These are phyloP conservation scores for Riparia riparia DNA, from an alignment of 2,113 vertebrate genomes.

Conservation along the genomic window DNA sequence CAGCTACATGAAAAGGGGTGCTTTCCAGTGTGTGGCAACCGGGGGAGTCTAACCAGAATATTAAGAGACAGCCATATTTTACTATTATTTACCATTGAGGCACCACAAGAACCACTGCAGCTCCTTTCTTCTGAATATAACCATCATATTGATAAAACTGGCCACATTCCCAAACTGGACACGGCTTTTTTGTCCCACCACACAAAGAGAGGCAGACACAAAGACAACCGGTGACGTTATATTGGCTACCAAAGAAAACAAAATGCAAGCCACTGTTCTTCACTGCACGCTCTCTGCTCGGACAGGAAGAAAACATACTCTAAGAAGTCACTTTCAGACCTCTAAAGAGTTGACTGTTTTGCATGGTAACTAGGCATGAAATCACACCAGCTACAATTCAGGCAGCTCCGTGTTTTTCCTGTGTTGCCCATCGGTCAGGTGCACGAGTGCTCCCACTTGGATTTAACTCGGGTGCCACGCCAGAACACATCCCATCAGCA, in stretches of 20 bases:
- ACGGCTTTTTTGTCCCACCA: slow-evolving; percentile 25
- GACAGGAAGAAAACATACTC: slow-evolving; percentile 30
- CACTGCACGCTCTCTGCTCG: neutral
- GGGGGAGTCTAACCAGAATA: neutral
- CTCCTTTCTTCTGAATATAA: slow-evolving; percentile 14
- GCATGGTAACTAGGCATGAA: slow-evolving; percentile 9
- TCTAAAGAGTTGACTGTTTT: neutral
- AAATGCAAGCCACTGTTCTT: slow-evolving; percentile 16
- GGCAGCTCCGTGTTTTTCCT: neutral
- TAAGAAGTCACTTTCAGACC: slow-evolving; percentile 4
- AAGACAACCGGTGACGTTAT: slow-evolving; percentile 30
- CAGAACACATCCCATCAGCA: neutral
- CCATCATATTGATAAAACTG: slow-evolving; percentile 36
- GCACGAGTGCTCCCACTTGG: neutral
- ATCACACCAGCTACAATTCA: neutral
- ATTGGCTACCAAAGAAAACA: slow-evolving; percentile 48
- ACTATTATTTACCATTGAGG: neutral
- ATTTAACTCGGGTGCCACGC: neutral
- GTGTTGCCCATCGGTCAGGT: neutral
- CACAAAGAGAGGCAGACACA: slow-evolving; percentile 56
- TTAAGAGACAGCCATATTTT: slow-evolving; percentile 4
- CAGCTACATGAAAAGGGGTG: neutral
- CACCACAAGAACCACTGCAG: slow-evolving; percentile 13
- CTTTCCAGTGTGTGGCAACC: neutral
- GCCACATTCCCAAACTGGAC: slow-evolving; percentile 7